Conservation (phyloP, 2,113 vertebrate species). For the Ptilorrhoa leucosticta region DNA sequence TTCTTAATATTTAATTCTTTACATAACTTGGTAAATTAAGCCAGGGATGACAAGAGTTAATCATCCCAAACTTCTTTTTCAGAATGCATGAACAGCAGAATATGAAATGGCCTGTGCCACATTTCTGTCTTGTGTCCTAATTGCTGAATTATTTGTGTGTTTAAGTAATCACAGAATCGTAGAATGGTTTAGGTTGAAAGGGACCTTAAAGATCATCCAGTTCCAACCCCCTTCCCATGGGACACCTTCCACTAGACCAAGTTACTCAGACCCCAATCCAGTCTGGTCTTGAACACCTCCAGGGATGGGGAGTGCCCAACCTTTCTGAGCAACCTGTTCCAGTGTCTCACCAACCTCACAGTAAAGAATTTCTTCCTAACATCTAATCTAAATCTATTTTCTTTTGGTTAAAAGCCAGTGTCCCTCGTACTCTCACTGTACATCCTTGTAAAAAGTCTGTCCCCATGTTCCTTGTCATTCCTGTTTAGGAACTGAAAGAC, state of each 20-base stretch:
- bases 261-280: not conserved
- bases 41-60: not conserved
- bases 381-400: not conserved
- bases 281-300: not conserved
- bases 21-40: not conserved
- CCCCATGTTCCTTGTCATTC: not conserved
- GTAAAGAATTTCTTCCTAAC: not conserved
- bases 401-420: not conserved
- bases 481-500: not conserved
- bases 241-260: not conserved
- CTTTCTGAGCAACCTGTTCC: not conserved
- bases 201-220: not conserved
- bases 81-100: not conserved
- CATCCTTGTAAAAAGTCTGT: not conserved
- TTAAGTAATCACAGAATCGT: not conserved
- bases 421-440: not conserved
- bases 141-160: not conserved
- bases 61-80: not conserved
- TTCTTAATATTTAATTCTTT: not conserved
- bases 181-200: not conserved
- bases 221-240: not conserved
- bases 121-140: not conserved
- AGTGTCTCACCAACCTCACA: not conserved
- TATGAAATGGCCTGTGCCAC: not conserved
- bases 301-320: accelerated